A percentile compares a stretch with the other conserved stretches of the same genome.
These are phyloP conservation scores for Elachura formosa DNA, from an alignment of 2,113 vertebrate species.

Conservation along the genomic window DNA sequence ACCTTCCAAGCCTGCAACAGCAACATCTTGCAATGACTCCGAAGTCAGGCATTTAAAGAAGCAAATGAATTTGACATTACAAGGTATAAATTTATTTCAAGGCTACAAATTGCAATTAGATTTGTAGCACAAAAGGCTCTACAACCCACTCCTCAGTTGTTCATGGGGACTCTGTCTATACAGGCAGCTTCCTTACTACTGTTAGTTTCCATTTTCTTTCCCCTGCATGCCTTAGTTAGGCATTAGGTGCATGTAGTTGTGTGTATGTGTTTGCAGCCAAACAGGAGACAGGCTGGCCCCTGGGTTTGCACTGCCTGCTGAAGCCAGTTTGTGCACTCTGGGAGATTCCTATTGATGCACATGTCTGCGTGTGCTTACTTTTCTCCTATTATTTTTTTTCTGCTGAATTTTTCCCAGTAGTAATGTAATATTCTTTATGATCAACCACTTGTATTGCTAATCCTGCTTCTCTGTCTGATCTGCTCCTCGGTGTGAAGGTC, in stretches of 20 bases:
- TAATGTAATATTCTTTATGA: background rate
- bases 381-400: background rate
- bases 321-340: background rate
- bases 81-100: background rate
- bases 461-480: background rate
- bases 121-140: background rate
- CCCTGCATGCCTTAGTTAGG: background rate
- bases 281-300: background rate
- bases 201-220: background rate
- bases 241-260: background rate
- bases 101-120: background rate
- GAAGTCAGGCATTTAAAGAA: background rate
- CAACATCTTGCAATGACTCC: background rate
- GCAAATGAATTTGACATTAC: background rate
- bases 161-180: background rate
- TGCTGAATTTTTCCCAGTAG: background rate
- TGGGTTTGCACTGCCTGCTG: background rate
- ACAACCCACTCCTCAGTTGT: background rate
- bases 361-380: background rate
- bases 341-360: background rate
- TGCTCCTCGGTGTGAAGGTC: background rate
- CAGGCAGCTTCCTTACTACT: background rate
- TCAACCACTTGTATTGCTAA: background rate
- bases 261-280: background rate
- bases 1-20: fast-evolving